A percentile compares a stretch with the other conserved stretches of the same genome.
Conservation (phyloP, 2,888 invertebrate genomes). For the Erpobdella octoculata region DNA sequence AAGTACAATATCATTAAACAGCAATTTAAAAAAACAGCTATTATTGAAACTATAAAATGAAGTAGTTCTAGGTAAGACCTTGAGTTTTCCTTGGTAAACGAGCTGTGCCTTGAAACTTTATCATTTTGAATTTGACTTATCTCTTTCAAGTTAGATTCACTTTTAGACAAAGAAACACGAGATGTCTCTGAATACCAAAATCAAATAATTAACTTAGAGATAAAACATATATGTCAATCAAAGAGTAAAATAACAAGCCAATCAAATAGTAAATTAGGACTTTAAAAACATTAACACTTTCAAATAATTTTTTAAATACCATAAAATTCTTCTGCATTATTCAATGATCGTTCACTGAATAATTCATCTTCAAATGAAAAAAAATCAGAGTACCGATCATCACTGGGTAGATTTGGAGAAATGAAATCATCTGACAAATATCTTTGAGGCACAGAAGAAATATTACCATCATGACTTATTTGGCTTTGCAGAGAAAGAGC, state of each 20-base stretch:
- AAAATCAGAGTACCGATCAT: background rate
- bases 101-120: background rate
- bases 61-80: too few relatives aligned
- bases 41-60: too few relatives aligned
- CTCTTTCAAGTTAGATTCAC: constrained; percentile 1
- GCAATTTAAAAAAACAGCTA: too few relatives aligned
- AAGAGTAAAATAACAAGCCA: too few relatives aligned
- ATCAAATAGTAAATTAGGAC: too few relatives aligned
- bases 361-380: background rate
- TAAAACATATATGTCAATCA: too few relatives aligned
- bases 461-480: too few relatives aligned
- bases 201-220: background rate
- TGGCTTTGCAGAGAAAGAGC: background rate
- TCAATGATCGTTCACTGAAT: background rate
- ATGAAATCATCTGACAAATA: background rate
- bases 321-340: background rate
- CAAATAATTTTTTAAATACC: background rate
- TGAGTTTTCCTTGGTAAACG: too few relatives aligned
- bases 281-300: background rate
- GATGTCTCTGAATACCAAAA: background rate
- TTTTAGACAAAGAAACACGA: constrained; percentile 6
- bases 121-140: background rate
- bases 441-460: too few relatives aligned
- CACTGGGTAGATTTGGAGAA: background rate
- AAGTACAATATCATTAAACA: too few relatives aligned